Conservation (phyloP, 2,888 invertebrate species). For the Habrosyne pyritoides region DNA sequence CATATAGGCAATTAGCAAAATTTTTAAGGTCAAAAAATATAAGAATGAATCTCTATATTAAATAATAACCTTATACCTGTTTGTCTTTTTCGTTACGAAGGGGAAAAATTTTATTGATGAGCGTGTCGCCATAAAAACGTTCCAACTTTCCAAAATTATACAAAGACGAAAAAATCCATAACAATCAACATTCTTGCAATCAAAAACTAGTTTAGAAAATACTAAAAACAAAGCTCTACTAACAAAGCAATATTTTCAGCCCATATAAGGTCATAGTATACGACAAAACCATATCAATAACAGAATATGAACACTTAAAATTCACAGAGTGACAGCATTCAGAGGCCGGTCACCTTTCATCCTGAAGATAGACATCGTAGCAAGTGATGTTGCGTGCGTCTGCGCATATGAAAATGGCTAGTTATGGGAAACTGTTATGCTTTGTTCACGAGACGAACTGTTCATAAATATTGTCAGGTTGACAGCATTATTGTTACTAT, state of each 20-base stretch:
- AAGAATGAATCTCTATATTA: no score
- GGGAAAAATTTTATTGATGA: no score
- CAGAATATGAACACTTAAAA: neutral
- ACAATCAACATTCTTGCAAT: neutral
- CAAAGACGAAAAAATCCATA: neutral
- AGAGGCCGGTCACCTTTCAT: conserved; percentile 46
- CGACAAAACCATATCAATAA: neutral
- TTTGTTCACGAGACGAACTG: conserved; percentile 7
- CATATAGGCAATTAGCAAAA: no score
- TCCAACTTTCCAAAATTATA: no score
- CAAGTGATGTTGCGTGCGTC: conserved; percentile 23
- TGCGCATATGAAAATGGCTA: conserved; percentile 38
- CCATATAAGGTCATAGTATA: neutral
- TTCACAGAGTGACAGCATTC: conserved; percentile 10
- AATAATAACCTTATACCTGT: no score
- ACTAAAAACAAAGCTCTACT: neutral
- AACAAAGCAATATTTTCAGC: neutral
- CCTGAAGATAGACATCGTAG: conserved; percentile 41
- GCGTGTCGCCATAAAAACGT: no score
- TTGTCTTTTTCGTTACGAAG: no score
- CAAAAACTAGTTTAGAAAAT: neutral
- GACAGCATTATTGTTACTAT: neutral
- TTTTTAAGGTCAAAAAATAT: no score
- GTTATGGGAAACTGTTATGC: conserved; percentile 34
- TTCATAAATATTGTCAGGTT: neutral